Evolutionary conservation across 53 echinoderm and acorn worm genomes (phyloP).

Genomic region (Pentamera pediparva): DNA sequence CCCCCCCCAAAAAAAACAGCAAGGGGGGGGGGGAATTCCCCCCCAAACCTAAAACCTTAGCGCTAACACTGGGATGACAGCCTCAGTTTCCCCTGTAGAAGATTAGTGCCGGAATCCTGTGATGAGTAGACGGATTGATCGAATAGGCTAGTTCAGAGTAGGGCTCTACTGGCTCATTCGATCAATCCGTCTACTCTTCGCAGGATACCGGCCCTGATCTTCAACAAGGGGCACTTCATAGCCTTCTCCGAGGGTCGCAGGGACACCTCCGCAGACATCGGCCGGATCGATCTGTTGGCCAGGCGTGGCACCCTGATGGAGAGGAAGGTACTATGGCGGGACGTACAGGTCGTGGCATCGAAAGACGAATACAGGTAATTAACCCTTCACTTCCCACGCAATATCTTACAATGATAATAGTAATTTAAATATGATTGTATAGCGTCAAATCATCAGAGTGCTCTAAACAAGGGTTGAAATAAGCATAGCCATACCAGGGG

Average conservation of each 20-base stretch:
- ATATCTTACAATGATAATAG: background rate
- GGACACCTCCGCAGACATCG: conserved; percentile 69
- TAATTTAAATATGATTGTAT: background rate
- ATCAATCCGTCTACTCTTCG: background rate
- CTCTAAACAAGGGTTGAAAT: no score
- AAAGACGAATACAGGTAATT: conserved; percentile 68
- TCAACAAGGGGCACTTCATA: conserved; percentile 71
- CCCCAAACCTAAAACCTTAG: no score
- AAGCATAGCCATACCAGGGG: no score
- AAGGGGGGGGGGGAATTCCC: no score
- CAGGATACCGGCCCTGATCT: conserved; percentile 84
- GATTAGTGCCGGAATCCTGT: no score
- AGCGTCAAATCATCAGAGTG: background rate
- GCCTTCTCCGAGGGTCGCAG: conserved; percentile 90
- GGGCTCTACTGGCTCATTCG: background rate
- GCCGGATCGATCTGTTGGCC: conserved; percentile 71
- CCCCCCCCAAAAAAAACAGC: no score
- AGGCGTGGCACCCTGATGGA: conserved; percentile 57
- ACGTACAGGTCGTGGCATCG: conserved; percentile 58
- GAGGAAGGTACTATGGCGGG: conserved; percentile 67
- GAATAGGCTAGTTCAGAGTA: background rate
- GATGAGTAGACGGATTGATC: no score
- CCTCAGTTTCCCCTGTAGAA: no score
- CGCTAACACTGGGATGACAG: no score
- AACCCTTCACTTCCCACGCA: background rate